Conservation (phyloP, 92 coral and sea anemone species). For the Diadumene lineata region DNA sequence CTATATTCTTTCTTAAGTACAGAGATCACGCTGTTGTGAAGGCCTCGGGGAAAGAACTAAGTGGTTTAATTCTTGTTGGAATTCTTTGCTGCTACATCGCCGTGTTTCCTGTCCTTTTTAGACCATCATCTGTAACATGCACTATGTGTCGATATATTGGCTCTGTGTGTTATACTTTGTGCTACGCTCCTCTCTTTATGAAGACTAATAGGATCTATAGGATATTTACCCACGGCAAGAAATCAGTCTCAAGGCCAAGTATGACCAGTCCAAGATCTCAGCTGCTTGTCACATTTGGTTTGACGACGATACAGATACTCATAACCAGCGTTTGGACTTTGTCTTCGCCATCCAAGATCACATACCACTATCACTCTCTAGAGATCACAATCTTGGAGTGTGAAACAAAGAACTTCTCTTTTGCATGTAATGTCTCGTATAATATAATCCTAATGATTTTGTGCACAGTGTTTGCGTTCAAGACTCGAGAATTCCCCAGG, state of each 20-base stretch:
- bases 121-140: slow-evolving; percentile 66
- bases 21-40: slow-evolving; percentile 74
- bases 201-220: slow-evolving; percentile 92
- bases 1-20: slow-evolving; percentile 49
- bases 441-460: slow-evolving; percentile 73
- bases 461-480: slow-evolving; percentile 88
- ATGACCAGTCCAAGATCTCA: slow-evolving; percentile 84
- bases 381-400: slow-evolving; percentile 67
- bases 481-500: slow-evolving; percentile 86
- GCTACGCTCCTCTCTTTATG: slow-evolving; percentile 93
- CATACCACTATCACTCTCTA: slow-evolving; percentile 47
- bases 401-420: slow-evolving; percentile 44
- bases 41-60: slow-evolving; percentile 90
- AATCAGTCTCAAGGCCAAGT: slow-evolving; percentile 83
- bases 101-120: slow-evolving; percentile 47
- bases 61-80: slow-evolving; percentile 68
- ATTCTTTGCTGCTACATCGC: slow-evolving; percentile 67
- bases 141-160: slow-evolving; percentile 57
- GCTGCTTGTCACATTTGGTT: slow-evolving; percentile 69
- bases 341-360: slow-evolving; percentile 69
- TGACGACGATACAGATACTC: slow-evolving; percentile 73
- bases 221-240: slow-evolving; percentile 81
- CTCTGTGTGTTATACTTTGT: slow-evolving; percentile 72
- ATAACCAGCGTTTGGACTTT: slow-evolving; percentile 76
- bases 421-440: slow-evolving; percentile 77